phyloP scores from a whole-genome alignment of 2,797 vertebrate genomes.

The Ceryle rudis region DNA sequence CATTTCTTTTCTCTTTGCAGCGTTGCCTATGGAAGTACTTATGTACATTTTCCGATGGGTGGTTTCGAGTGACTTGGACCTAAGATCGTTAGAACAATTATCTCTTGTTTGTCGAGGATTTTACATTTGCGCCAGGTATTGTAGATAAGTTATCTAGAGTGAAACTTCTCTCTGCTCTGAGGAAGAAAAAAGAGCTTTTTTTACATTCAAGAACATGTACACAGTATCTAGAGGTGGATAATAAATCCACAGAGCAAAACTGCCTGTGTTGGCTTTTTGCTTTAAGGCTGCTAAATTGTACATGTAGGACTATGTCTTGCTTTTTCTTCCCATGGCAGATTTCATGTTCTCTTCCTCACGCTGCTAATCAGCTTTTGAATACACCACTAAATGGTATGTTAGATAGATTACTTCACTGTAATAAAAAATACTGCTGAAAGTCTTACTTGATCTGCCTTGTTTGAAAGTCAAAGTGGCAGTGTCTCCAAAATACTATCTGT shows the following conservation, averaged over 20 bases:
- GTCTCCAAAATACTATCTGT: background rate
- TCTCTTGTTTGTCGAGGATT: slow-evolving; percentile 96
- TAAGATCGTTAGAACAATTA: slow-evolving; percentile 94
- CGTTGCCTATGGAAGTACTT: slow-evolving; percentile 92
- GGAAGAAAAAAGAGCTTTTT: background rate
- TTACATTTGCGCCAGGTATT: slow-evolving; percentile 96
- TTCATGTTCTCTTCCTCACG: background rate
- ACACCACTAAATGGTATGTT: background rate
- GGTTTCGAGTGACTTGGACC: slow-evolving; percentile 95
- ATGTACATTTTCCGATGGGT: slow-evolving; percentile 99
- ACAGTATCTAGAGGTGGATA: background rate
- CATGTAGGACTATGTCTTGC: background rate
- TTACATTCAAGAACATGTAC: background rate
- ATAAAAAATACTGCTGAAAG: background rate
- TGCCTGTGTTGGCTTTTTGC: background rate
- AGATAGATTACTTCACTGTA: background rate
- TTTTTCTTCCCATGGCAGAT: background rate
- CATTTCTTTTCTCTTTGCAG: slow-evolving; percentile 74
- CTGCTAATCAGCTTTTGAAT: background rate
- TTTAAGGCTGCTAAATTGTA: background rate
- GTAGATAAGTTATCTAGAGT: background rate
- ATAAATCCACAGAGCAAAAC: background rate
- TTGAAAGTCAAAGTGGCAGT: background rate
- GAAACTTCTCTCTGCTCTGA: background rate
- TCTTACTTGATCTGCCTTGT: background rate